Evolutionary conservation across 2,888 invertebrate species (phyloP).

Genomic region (Drosophila rubida): DNA sequence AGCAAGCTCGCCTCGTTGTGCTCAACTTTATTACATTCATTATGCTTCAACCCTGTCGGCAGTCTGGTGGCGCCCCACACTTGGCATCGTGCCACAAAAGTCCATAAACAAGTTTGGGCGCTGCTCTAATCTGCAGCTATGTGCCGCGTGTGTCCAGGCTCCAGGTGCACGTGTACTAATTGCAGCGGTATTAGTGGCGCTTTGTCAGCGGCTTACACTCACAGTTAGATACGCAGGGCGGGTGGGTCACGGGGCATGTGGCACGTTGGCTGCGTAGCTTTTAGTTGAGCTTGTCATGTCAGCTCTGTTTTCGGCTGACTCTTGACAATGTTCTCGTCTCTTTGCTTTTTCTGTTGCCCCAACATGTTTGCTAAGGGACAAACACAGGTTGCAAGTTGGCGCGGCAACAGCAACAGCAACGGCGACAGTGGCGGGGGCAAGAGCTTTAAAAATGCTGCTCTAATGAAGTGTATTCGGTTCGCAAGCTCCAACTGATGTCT

Average conservation of each 20-base stretch:
- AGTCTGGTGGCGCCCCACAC: background rate
- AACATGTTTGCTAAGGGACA: conserved; percentile 15
- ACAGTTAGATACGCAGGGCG: background rate
- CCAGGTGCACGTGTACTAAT: conserved; percentile 74
- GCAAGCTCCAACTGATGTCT: conserved; percentile 29
- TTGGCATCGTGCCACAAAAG: conserved; percentile 24
- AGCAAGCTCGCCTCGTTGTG: conserved; percentile 14
- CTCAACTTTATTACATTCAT: conserved; percentile 79
- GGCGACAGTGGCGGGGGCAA: too few species aligned
- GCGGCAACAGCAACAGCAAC: background rate
- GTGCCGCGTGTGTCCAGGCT: conserved; percentile 53
- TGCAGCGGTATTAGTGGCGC: conserved; percentile 76
- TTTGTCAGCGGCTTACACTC: conserved; percentile 75
- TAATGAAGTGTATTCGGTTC: conserved; percentile 48
- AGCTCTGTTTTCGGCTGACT: conserved; percentile 44
- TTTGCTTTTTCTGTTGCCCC: background rate
- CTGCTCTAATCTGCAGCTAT: conserved; percentile 67
- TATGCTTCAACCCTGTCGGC: conserved; percentile 66
- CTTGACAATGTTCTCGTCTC: conserved; percentile 12
- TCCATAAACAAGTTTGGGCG: conserved; percentile 72
- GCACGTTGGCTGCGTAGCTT: conserved; percentile 18
- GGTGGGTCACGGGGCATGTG: conserved; percentile 5
- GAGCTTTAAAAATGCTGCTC: conserved; percentile 37
- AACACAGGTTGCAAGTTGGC: conserved; percentile 2
- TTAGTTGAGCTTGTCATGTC: conserved; percentile 61